Evolutionary conservation across 2,888 invertebrate species (phyloP), one percentile per base, ranked within the genome.

Genomic region (Eristalis arbustorum): DNA sequence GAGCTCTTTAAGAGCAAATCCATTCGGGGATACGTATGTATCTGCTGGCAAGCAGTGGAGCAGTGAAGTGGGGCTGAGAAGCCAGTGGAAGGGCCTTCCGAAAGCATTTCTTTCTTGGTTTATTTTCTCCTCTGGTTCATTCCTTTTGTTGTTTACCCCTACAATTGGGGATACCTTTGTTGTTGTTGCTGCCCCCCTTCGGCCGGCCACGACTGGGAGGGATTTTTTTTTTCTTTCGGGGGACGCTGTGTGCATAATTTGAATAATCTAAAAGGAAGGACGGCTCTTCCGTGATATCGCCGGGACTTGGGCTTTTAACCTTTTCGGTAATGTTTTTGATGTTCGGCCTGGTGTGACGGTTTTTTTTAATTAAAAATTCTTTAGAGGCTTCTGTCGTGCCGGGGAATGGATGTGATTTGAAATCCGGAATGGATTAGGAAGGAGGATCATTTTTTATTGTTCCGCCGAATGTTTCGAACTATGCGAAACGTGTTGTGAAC

Each of bases 361-460:
- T 23, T 64, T 34, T 74, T 74, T 64, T 74, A 74, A 74, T 74
- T 74, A 64, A 64, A 57, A 34, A 56, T 64, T 74, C 62, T 62
- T 62, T 18, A 28, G 34, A 62, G n/a, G 31, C 11, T 34, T 22
- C n/a, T 8, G 49, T n/a, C 18, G 49, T 8, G 49, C 8, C 18
- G 49, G 8, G 6, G 49, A 49, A 18, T n/a, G 49, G 18, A 49
- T 49, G 49, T 49, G 49, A 49, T 8, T 49, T 49, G 49, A 18
- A 49, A 18, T 18, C 18, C 18, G 18, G 5, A 49, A 6, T 49
- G 18, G 49, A 49, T 49, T 49, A 49, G 18, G 18, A 18, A 18
- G 18, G 49, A 8, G 18, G 18, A 49, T 6, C 1, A 0, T 42
- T 6, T 49, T 42, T 14, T 42, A 14, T 42, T 42, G n/a, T 37